These are phyloP conservation scores for Bellardia pandia DNA, from an alignment of 2,888 invertebrate genomes.

Conservation along the genomic window DNA sequence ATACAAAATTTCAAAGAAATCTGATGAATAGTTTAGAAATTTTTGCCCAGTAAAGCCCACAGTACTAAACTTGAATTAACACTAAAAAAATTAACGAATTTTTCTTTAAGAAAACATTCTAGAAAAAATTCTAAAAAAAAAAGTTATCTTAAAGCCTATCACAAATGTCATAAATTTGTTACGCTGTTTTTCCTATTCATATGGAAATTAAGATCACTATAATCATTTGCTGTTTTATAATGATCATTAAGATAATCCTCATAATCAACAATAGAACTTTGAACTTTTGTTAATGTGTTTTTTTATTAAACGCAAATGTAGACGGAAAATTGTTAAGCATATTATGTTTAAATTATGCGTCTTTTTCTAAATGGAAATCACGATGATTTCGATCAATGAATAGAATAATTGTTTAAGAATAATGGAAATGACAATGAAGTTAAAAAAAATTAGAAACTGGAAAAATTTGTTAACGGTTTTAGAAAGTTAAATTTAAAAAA, in stretches of 20 bases:
- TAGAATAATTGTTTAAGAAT: slow-evolving; percentile 28
- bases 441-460: background rate
- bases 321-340: slow-evolving; percentile 2
- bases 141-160: background rate
- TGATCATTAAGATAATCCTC: background rate
- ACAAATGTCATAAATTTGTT: slow-evolving; percentile 36
- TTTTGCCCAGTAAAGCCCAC: no score
- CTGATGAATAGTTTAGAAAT: no score
- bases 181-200: slow-evolving; percentile 12
- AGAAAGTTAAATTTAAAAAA: background rate
- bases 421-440: background rate
- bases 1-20: no score
- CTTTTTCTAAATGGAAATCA: background rate
- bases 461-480: background rate
- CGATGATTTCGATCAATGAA: slow-evolving; percentile 27
- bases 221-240: background rate
- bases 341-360: background rate
- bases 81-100: no score
- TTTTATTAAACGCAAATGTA: background rate
- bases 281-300: background rate
- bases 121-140: no score
- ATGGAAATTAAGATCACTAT: background rate
- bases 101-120: no score
- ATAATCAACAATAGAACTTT: slow-evolving; percentile 20
- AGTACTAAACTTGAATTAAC: no score